phyloP scores from a whole-genome alignment of 1,140 invertebrate species.

The Archivesica marissinica region DNA sequence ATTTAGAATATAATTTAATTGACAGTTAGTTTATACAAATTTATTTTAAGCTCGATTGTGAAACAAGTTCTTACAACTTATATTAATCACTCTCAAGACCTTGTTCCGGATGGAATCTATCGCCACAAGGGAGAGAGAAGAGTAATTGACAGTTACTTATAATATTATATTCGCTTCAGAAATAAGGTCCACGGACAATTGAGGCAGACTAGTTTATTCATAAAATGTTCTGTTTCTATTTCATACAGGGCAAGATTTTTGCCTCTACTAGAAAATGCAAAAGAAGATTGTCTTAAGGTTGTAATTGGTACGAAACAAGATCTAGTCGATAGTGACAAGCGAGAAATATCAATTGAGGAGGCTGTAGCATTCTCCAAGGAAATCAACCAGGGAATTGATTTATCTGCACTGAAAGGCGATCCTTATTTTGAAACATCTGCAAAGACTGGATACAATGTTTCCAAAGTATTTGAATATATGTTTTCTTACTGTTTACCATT shows the following conservation, averaged over 20 bases:
- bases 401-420: conserved; percentile 66
- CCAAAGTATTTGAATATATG: conserved; percentile 83
- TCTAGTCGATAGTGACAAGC: conserved; percentile 66
- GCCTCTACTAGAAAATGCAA: conserved; percentile 79
- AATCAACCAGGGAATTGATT: conserved; percentile 77
- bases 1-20: no score
- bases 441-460: conserved; percentile 79
- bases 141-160: no score
- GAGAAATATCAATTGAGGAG: conserved; percentile 77
- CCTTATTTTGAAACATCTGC: conserved; percentile 84
- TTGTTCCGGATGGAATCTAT: no score
- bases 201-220: no score
- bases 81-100: no score
- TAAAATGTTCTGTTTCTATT: conserved; percentile 23
- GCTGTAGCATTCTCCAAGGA: conserved; percentile 75
- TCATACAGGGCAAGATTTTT: conserved; percentile 81
- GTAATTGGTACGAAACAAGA: conserved; percentile 84
- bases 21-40: no score
- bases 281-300: conserved; percentile 81
- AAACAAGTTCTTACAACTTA: no score
- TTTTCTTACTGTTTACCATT: conserved; percentile 80
- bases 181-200: no score
- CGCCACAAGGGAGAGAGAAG: no score
- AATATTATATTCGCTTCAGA: no score
- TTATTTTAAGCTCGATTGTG: no score